These are phyloP conservation scores for western clawed frog (Xenopus tropicalis) DNA, from an alignment of 2,113 vertebrate species.

Conservation along the genomic window DNA sequence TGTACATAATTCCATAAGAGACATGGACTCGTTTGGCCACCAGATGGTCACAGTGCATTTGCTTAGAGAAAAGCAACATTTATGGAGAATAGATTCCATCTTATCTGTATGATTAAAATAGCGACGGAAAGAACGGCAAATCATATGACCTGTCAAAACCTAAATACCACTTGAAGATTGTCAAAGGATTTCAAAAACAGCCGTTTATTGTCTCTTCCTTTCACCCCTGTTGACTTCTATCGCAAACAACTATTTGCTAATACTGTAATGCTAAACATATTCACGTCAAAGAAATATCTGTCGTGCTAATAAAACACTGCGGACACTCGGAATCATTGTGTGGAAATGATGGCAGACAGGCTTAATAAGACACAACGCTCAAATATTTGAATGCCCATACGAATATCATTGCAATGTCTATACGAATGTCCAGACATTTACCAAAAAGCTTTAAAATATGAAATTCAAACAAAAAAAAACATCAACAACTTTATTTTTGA, in stretches of 20 bases:
- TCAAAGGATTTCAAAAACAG: slow-evolving; percentile 16
- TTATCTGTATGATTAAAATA: no score
- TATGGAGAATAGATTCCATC: background rate
- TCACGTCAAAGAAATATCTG: slow-evolving; percentile 27
- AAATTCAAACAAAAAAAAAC: no score
- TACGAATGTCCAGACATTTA: no score
- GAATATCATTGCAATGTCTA: no score
- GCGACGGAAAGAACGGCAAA: background rate
- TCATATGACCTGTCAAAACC: slow-evolving; percentile 2
- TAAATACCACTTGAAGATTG: slow-evolving; percentile 29
- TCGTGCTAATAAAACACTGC: slow-evolving; percentile 23
- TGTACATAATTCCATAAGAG: slow-evolving; percentile 3
- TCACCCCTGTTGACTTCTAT: slow-evolving; percentile 31
- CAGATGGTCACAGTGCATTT: background rate
- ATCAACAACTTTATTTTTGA: no score
- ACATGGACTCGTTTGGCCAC: background rate
- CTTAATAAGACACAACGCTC: no score
- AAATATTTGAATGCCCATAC: no score
- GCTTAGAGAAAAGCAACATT: background rate
- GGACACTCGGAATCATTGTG: slow-evolving; percentile 2
- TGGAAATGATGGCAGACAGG: background rate
- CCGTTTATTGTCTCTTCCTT: slow-evolving; percentile 26
- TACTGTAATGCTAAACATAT: slow-evolving; percentile 25
- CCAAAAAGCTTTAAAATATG: no score
- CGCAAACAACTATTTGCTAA: slow-evolving; percentile 32